Evolutionary conservation across 2,797 vertebrate genomes (phyloP), one percentile per base, ranked within the genome.

Genomic region (Mallotus villosus): DNA sequence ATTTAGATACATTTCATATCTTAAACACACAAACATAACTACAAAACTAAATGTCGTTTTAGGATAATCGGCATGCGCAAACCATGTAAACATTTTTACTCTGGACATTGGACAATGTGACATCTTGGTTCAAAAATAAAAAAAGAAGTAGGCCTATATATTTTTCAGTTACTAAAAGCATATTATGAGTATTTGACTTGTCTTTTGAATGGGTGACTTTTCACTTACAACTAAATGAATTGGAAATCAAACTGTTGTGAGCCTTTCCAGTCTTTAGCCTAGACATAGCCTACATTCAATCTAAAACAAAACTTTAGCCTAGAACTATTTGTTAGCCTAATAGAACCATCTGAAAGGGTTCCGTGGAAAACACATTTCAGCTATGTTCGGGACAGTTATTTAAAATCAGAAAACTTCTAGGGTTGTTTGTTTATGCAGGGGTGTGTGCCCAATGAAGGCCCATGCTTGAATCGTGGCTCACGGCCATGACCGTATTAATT

Each of bases 21-120:
- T 19, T 49, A 60, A 75, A 82, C 75, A 91, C 75, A 84, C 76
- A 86, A 79, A 77, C 77, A 85, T 74, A 68, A n/a, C 51, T 75
- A 79, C 67, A 83, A 53, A 80, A 89, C 77, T 74, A 85, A 83
- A 87, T 32, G n/a, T 72, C 25, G 65, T 80, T 76, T 82, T 79
- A 75, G 14, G 34, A 41, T 49, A 76, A 87, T 79, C 83, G 66
- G 84, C 91, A 93, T 92, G 90, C 92, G 84, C 79, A 81, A 84
- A 87, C 81, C 77, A 81, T 92, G 92, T 93, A 92, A 93, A 93
- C 91, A 92, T 89, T 76, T 82, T 51, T 65, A 79, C 59, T 72
- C 70, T 60, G 41, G 41, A 46, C 41, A 46, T 46, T 67, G 19
- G 24, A 70, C 62, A 46, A 69, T 34, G 37, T 32, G 62, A 12